These are phyloP conservation scores for Carterocephalus palaemon DNA, from an alignment of 2,888 invertebrate species.

Conservation along the genomic window DNA sequence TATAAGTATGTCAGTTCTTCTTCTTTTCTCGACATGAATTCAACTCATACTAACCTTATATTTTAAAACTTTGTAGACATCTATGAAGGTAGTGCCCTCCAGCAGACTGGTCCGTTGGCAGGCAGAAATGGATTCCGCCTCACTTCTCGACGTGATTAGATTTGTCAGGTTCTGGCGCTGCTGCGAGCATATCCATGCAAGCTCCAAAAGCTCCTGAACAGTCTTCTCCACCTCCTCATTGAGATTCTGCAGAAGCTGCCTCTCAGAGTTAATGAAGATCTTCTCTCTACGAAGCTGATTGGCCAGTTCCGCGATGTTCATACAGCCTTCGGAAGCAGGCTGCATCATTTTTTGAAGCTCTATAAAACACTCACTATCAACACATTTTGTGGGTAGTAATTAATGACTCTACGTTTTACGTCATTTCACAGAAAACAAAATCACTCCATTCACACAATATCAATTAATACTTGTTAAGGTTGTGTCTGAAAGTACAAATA, in stretches of 20 bases:
- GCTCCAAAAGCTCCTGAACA: conserved; percentile 80
- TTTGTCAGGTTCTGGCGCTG: conserved; percentile 90
- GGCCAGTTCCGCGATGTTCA: conserved; percentile 73
- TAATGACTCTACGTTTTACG: conserved; percentile 29
- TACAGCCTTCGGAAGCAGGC: conserved; percentile 68
- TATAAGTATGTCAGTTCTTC: too few species aligned
- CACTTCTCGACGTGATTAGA: conserved; percentile 85
- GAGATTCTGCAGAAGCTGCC: conserved; percentile 86
- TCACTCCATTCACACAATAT: conserved; percentile 26
- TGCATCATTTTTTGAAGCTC: conserved; percentile 61
- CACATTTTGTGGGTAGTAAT: conserved; percentile 7
- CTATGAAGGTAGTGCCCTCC: conserved; percentile 81
- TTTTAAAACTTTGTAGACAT: conserved; percentile 89
- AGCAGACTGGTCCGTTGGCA: conserved; percentile 81
- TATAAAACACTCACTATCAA: neutral
- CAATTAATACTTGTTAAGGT: conserved; percentile 9
- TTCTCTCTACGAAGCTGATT: conserved; percentile 89
- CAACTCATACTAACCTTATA: conserved; percentile 83
- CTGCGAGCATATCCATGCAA: conserved; percentile 93
- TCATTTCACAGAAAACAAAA: conserved; percentile 28
- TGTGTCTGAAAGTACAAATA: conserved; percentile 1
- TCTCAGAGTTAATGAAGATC: conserved; percentile 91
- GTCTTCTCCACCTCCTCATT: conserved; percentile 84
- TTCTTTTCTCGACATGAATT: too few species aligned
- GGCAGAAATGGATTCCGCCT: conserved; percentile 86